Base-by-base conservation (phyloP, 1,140 invertebrate species). In the Sarcophaga bullata region DNA sequence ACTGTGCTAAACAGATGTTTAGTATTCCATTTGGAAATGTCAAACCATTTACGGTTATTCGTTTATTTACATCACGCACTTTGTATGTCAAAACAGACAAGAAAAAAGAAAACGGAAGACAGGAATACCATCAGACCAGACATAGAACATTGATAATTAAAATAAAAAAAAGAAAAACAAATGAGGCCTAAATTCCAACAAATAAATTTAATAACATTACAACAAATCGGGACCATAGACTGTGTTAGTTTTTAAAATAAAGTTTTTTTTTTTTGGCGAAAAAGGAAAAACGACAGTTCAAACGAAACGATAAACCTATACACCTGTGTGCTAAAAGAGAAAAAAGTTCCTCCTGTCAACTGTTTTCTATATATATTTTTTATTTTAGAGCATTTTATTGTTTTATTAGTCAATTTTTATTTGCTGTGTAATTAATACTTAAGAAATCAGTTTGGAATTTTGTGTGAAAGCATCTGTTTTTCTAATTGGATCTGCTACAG, bases 331-430 rank as follows among this genome's bases (percentile, higher is more conserved):
- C 62, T 68, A 68, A 68, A 37, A 37, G 25, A 17, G 6, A 19
- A 68, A 68, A 68, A 68, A 68, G 62, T 68, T 68, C 62, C 62
- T 68, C 62, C 62, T 68, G n/a, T 15, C n/a, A 68, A 68, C 6
- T 68, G 3, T 68, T 68, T 68, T 68, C 9, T 68, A 58, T 7
- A 58, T 58, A 58, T 7, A 68, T 19, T 68, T 52, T 52, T 25
- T 19, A 62, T 15, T 37, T 37, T 37, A 37, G 25, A 37, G 1
- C 1, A 25, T 9, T 68, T 68, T 68, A 37, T 68, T 25, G 62
- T 6, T 68, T 68, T 68, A 68, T 25, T 68, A 6, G 62, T 68
- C 9, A 68, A n/a, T 68, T 68, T 68, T 68, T 37, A 37, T 37
- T 37, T 68, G 62, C n/a, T 68, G 17, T 19, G 25, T 37, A 37